Evolutionary conservation across 2,113 vertebrate species (phyloP), one percentile per base, ranked within the genome.

Genomic region (Odocoileus virginianus): DNA sequence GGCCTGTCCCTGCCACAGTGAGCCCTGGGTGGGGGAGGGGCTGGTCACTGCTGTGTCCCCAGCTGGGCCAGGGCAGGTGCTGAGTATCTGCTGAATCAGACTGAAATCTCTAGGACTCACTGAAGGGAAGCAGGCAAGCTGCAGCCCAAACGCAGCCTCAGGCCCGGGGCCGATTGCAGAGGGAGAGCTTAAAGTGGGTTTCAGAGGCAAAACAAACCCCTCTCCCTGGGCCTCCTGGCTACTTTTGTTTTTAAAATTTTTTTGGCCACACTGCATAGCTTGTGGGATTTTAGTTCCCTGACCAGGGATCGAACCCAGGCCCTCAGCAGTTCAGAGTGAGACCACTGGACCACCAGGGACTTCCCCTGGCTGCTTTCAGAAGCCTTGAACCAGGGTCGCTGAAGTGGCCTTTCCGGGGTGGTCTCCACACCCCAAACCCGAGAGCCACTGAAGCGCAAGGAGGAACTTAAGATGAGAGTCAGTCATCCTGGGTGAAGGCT

Each of bases 141-240:
- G 54, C 13, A 1, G 45, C 33, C 21, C 58, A 33, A 33, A 16
- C 21, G 30, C 9, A 3, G 43, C 74, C 91, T 67, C n/a, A 3
- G 28, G 3, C 0, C 16, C 3, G 0, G 1, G 28, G 55, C 40
- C 60, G 27, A 15, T 2, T 0, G 4, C 13, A 28, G 43, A 60
- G 16, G 30, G 3, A 50, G 54, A 33, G 47, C 28, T 43, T 8
- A 0, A 76, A 30, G 67, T 5, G 12, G n/a, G n/a, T 74, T 28
- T 52, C 85, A 45, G 58, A 76, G 7, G 87, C 21, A 23, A 11
- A n/a, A 54, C 11, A 25, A 13, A 11, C 50, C 12, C 81, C n/a
- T 54, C 52, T 55, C 43, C 30, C 52, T 1, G 57, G 50, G 5
- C 78, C 50, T 7, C 67, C 3, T 17, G 2, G 7, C 19, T 1